Base-by-base conservation (phyloP, 2,113 vertebrate genomes). In the Microcebus tavaratra region DNA sequence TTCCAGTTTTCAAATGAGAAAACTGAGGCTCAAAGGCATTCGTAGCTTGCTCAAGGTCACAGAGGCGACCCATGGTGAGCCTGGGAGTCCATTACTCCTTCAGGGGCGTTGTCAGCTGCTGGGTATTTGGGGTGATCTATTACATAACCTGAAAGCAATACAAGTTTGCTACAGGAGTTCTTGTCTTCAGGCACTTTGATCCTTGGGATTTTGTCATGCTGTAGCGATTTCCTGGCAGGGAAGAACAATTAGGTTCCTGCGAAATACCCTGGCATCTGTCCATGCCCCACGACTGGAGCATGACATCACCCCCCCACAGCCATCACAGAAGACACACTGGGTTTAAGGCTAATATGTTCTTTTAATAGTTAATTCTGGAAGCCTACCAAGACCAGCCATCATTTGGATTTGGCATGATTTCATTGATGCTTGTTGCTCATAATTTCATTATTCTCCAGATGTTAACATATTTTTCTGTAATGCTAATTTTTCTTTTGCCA, bases 371-470 rank as follows among this genome's bases (percentile, higher is more conserved):
- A 93, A 96, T 97, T 96, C 93, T 98, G 97, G 97, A 97, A 87
- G 65, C 65, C 57, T 36, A 97, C 96, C 97, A 97, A 96, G 75
- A 97, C 83, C 79, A 87, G 89, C 76, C 87, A 90, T 95, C 87
- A 81, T 95, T 63, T 97, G 96, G 95, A 93, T 96, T 95, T 97
- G 96, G 97, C 96, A 90, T 78, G 95, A 96, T 96, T 97, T 97
- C 97, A 79, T 25, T 53, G 57, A 92, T 84, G 96, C 92, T 95
- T 95, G 83, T 78, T 96, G 90, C 83, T 96, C 92, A 93, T 97
- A 95, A 97, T 98, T 96, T 96, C 96, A 96, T 97, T 97, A 96
- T 95, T 98, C 97, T 97, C 97, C 97, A 97, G 97, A 97, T 98
- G 96, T 97, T 93, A 97, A 95, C 96, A 92, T 95, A 93, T 97